A percentile compares a stretch with the other conserved stretches of the same genome.
These are phyloP conservation scores for Brachynemurus nebulosus DNA, from an alignment of 2,888 invertebrate species.

Conservation along the genomic window DNA sequence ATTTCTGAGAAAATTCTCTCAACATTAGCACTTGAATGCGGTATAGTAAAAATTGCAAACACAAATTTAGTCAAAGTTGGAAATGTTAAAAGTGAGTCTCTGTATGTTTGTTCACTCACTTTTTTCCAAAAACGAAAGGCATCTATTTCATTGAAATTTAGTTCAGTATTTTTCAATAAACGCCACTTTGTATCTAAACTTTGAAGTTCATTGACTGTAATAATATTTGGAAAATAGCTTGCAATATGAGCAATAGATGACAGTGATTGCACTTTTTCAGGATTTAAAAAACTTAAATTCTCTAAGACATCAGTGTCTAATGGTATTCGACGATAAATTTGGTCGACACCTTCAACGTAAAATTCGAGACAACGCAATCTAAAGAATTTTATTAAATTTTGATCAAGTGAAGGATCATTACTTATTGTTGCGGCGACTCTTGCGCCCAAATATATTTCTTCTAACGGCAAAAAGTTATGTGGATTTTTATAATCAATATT, in stretches of 20 bases:
- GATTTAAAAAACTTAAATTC: no score
- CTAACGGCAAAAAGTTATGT: not conserved
- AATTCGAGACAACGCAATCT: not conserved
- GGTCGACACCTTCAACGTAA: not conserved
- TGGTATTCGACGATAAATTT: not conserved
- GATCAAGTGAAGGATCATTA: not conserved
- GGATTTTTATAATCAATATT: not conserved
- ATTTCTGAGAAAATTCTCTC: constrained; percentile 11
- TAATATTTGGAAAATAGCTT: no score
- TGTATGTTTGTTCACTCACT: not conserved
- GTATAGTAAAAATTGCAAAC: constrained; percentile 4
- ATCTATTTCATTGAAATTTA: no score
- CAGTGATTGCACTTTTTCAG: no score
- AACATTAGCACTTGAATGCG: constrained; percentile 9
- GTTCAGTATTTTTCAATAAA: no score
- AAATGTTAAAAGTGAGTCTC: constrained; percentile 1
- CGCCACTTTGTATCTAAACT: no score
- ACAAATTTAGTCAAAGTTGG: constrained; percentile 7
- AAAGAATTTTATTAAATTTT: not conserved
- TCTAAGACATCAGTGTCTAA: not conserved
- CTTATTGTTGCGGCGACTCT: not conserved
- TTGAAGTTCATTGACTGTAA: no score
- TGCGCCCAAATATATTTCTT: not conserved
- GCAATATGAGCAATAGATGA: no score
- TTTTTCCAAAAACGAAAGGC: not conserved